These are phyloP conservation scores for Charanyca ferruginea DNA, from an alignment of 2,888 invertebrate genomes.

Conservation along the genomic window DNA sequence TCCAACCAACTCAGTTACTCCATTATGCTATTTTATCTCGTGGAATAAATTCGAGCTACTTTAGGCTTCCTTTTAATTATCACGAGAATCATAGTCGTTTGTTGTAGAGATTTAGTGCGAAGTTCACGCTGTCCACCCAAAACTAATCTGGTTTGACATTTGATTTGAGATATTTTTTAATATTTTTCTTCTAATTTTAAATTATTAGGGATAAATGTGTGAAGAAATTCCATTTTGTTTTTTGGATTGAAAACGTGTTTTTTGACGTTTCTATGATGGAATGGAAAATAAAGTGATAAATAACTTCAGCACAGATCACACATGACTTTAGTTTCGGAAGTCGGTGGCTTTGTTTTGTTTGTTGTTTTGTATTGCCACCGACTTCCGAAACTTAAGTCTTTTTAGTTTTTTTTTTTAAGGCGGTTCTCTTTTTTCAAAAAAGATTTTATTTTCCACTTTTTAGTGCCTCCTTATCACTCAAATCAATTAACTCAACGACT, in stretches of 20 bases:
- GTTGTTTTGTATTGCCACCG: no score
- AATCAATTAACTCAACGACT: no score
- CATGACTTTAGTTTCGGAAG: no score
- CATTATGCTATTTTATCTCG: conserved; percentile 52
- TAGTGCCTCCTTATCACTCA: no score
- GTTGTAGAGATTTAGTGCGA: conserved; percentile 24
- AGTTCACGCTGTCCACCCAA: neutral
- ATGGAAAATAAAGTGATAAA: no score
- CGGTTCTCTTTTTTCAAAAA: no score
- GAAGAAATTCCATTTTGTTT: neutral
- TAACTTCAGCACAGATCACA: no score
- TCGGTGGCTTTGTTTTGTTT: no score
- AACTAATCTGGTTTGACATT: conserved; percentile 3
- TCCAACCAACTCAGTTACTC: conserved; percentile 38
- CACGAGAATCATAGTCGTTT: conserved; percentile 11
- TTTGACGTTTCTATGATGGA: neutral
- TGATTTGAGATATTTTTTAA: conserved; percentile 9
- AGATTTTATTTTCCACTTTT: no score
- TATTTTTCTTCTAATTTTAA: neutral
- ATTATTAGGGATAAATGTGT: neutral
- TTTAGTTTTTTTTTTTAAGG: no score
- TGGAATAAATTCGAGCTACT: conserved; percentile 44
- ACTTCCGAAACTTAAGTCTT: no score
- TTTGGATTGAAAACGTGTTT: neutral
- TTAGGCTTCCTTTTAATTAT: conserved; percentile 47